Conservation (phyloP, 2,797 vertebrate genomes). For the Argya squamiceps region DNA sequence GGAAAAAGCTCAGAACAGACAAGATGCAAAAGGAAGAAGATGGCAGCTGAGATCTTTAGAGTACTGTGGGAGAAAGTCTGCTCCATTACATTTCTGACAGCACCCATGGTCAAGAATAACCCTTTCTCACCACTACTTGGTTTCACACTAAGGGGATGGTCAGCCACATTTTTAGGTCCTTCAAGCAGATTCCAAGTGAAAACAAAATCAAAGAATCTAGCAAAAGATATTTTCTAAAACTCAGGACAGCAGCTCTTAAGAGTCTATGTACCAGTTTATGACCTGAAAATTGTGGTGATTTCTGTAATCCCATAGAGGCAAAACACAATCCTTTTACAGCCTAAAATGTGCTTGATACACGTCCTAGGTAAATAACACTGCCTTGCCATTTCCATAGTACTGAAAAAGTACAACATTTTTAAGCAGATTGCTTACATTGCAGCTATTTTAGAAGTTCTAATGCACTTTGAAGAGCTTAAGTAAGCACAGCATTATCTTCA, state of each 20-base stretch:
- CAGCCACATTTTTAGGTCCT: neutral
- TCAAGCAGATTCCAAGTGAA: neutral
- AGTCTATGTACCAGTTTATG: neutral
- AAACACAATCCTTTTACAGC: neutral
- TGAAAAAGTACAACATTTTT: neutral
- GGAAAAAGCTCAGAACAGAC: neutral
- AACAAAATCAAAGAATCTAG: neutral
- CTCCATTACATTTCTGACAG: neutral
- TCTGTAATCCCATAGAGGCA: neutral
- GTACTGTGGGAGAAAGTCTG: neutral
- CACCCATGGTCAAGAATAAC: neutral
- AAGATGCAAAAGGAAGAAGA: neutral
- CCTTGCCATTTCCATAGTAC: neutral
- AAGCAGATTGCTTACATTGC: neutral
- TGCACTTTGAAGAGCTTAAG: neutral
- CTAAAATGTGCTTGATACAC: neutral
- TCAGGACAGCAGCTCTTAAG: neutral
- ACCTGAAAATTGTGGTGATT: neutral
- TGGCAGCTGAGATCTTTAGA: neutral
- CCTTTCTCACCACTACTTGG: neutral
- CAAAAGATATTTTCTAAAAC: neutral
- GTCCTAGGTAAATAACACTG: neutral
- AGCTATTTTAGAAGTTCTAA: neutral
- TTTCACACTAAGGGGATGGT: neutral
- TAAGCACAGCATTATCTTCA: neutral